These are phyloP conservation scores for Pluvianellus socialis DNA, from an alignment of 2,113 vertebrate species.

Conservation along the genomic window DNA sequence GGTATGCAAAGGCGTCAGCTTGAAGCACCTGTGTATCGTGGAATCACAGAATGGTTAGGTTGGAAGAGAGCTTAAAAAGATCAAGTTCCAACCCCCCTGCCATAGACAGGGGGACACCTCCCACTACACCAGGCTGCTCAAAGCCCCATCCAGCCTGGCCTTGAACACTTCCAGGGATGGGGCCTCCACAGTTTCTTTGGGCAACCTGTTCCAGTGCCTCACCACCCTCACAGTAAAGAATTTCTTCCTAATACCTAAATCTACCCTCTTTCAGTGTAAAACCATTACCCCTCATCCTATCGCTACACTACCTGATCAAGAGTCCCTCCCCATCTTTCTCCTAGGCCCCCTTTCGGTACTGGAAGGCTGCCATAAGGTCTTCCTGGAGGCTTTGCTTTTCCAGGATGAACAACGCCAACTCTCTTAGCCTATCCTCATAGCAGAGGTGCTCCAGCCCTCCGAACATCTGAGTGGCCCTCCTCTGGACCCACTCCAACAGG, in stretches of 20 bases:
- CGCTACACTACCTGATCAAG: not conserved
- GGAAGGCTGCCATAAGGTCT: not conserved
- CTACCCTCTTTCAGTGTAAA: not conserved
- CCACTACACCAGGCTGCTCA: not conserved
- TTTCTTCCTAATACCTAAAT: not conserved
- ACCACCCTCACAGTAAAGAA: not conserved
- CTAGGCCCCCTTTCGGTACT: too few species aligned
- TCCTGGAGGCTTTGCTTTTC: not conserved
- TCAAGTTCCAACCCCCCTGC: not conserved
- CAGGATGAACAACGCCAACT: not conserved
- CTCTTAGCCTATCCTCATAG: not conserved
- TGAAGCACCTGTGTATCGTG: accelerated
- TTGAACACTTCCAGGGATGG: not conserved
- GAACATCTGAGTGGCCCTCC: not conserved
- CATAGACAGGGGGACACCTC: not conserved
- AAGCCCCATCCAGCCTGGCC: not conserved
- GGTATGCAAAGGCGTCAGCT: not conserved
- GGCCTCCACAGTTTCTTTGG: not conserved
- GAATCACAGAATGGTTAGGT: too few species aligned
- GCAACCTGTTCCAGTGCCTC: not conserved
- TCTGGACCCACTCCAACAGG: not conserved
- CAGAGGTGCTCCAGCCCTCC: not conserved
- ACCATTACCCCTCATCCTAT: not conserved
- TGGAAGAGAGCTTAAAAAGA: not conserved
- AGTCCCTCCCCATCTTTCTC: not conserved